Base-by-base conservation (phyloP, 2,888 invertebrate species). In the Terebella lapidaria region DNA sequence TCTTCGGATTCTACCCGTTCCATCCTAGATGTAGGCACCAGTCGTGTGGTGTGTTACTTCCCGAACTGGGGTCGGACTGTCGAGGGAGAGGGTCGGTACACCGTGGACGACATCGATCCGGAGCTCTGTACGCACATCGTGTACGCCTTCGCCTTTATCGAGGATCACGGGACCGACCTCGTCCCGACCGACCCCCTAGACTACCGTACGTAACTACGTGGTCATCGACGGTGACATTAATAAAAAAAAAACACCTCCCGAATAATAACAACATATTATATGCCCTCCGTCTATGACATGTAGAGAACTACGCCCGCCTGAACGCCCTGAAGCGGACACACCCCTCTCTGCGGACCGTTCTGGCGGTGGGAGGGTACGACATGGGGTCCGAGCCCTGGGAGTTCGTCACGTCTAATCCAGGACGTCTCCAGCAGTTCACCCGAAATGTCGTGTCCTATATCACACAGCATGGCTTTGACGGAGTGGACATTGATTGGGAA, bases 321-420 rank as follows among this genome's bases (percentile, higher is more conserved):
- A 85, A 86, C 0, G 86, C 85, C 20, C 83, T 87, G 53, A 87
- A 86, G 70, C 79, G 84, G 52, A 87, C 88, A 72, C 75, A 75
- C 57, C 72, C 74, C 0, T 91, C 91, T 0, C 84, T 91, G 51
- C 93, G 92, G 74, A 88, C 90, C 0, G 84, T 89, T 5, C 83
- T 94, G 45, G 91, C 91, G 0, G 77, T 94, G 59, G 94, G 94
- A 18, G 94, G 94, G 1, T 94, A 94, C 94, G 92, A 92, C 0
- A 67, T 67, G 25, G 72, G 72, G 3, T 70, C 70, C 35, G 63
- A 65, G 35, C 70, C 71, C 0, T 72, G 71, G 49, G 30, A 66
- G 4, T 64, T 67, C 3, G 64, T 71, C n/a, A 68, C 69, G 2
- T 24, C 53, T 25, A 62, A 54, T 35, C 60, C 55, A 18, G 22